phyloP scores from a whole-genome alignment of 2,888 invertebrate genomes.

The Pemphredon lugubris region DNA sequence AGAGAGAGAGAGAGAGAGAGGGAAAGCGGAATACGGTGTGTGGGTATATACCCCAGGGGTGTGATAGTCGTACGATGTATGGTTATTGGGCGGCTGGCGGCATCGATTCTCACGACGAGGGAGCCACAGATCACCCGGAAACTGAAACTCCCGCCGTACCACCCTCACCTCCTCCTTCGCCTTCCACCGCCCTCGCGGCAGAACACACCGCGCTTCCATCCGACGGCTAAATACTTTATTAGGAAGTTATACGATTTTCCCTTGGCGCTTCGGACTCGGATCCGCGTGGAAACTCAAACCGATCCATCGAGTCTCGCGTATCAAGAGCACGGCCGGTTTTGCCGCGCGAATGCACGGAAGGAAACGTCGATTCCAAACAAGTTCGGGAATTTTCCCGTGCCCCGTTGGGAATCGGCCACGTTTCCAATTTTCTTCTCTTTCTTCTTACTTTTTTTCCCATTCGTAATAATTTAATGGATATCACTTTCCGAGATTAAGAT shows the following conservation, averaged over 20 bases:
- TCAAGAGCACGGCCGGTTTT: not conserved
- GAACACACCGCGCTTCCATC: conserved; percentile 48
- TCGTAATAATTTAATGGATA: conserved; percentile 6
- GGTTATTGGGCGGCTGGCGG: conserved; percentile 80
- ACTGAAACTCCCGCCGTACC: conserved; percentile 76
- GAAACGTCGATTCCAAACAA: not conserved
- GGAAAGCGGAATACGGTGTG: conserved; percentile 40
- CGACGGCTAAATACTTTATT: conserved; percentile 77
- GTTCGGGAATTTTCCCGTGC: not conserved
- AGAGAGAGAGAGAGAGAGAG: conserved; percentile 37
- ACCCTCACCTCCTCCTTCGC: conserved; percentile 46
- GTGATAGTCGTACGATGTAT: conserved; percentile 79
- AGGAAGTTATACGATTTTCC: conserved; percentile 73
- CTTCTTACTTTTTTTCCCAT: not conserved
- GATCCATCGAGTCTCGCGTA: conserved; percentile 16
- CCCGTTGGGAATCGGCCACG: not conserved
- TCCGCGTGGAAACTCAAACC: conserved; percentile 38
- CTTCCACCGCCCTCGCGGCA: conserved; percentile 14
- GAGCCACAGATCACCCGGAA: conserved; percentile 80
- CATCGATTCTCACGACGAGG: conserved; percentile 81
- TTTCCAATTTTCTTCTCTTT: conserved; percentile 1
- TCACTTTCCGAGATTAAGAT: conserved; percentile 1
- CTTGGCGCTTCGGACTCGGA: conserved; percentile 52
- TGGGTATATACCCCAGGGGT: conserved; percentile 74
- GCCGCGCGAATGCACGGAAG: not conserved